Evolutionary conservation across 1,140 invertebrate genomes (phyloP).

Genomic region (Drosophila lowei): DNA sequence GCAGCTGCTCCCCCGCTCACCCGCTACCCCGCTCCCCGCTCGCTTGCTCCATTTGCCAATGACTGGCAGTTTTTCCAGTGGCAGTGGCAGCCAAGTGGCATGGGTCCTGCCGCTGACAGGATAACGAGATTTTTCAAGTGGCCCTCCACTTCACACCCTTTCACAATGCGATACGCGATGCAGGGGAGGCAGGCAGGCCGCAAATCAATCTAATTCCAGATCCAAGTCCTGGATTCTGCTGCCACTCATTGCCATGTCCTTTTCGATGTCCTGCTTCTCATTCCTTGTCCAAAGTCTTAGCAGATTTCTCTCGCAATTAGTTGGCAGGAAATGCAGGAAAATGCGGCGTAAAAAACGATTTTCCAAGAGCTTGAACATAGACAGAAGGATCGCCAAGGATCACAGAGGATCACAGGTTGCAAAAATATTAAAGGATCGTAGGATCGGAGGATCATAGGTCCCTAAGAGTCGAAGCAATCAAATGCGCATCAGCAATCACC

Average conservation of each 20-base stretch:
- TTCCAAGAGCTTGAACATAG: constrained; percentile 70
- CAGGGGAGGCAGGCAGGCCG: neutral
- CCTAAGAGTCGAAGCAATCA: constrained; percentile 60
- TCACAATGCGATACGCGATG: constrained; percentile 14
- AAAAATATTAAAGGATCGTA: neutral
- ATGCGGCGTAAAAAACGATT: constrained; percentile 58
- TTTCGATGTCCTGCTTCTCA: constrained; percentile 4
- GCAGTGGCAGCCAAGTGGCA: constrained; percentile 32
- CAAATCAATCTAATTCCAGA: constrained; percentile 23
- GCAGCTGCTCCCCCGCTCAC: constrained; percentile 46
- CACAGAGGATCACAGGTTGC: neutral
- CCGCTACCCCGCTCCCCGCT: neutral
- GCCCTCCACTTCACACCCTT: constrained; percentile 65
- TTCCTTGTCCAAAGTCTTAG: constrained; percentile 43
- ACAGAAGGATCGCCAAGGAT: constrained; percentile 42
- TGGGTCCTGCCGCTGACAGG: constrained; percentile 69
- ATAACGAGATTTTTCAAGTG: constrained; percentile 83
- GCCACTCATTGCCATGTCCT: too few relatives aligned
- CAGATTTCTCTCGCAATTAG: constrained; percentile 81
- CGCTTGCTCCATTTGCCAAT: constrained; percentile 23
- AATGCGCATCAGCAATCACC: constrained; percentile 75
- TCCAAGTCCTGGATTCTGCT: neutral
- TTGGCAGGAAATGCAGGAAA: constrained; percentile 55
- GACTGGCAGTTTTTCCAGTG: constrained; percentile 66
- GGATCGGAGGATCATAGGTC: neutral